Conservation (phyloP, 2,888 invertebrate species). For the Erebia aethiops region DNA sequence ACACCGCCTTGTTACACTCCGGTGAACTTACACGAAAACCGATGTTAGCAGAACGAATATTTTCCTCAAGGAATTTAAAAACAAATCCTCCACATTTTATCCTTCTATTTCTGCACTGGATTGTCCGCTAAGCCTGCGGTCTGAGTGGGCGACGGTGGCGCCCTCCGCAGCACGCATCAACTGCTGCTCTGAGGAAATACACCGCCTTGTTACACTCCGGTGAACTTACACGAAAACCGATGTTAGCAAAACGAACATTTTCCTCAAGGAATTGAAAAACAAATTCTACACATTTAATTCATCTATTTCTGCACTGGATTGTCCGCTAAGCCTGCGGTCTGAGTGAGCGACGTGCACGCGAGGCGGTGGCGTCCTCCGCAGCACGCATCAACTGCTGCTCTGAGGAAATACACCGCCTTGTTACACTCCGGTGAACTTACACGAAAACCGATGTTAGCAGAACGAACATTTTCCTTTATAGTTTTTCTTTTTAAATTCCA, state of each 20-base stretch:
- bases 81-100: not conserved
- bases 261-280: not conserved
- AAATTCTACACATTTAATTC: not conserved
- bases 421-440: conserved; percentile 34
- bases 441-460: conserved; percentile 28
- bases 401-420: conserved; percentile 35
- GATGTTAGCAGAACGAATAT: conserved; percentile 16
- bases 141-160: conserved; percentile 55
- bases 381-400: conserved; percentile 45
- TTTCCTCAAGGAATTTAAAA: not conserved
- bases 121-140: conserved; percentile 43
- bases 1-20: conserved; percentile 36
- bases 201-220: conserved; percentile 34
- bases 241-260: conserved; percentile 18
- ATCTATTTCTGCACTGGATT: conserved; percentile 29
- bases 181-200: conserved; percentile 34
- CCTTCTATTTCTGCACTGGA: conserved; percentile 30
- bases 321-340: conserved; percentile 44
- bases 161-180: conserved; percentile 49
- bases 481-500: not conserved
- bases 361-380: conserved; percentile 44
- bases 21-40: conserved; percentile 33
- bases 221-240: conserved; percentile 33
- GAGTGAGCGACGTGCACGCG: conserved; percentile 51
- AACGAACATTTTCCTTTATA: conserved; percentile 10